Evolutionary conservation across 2,113 vertebrate species (phyloP).

Genomic region (Otis tarda): DNA sequence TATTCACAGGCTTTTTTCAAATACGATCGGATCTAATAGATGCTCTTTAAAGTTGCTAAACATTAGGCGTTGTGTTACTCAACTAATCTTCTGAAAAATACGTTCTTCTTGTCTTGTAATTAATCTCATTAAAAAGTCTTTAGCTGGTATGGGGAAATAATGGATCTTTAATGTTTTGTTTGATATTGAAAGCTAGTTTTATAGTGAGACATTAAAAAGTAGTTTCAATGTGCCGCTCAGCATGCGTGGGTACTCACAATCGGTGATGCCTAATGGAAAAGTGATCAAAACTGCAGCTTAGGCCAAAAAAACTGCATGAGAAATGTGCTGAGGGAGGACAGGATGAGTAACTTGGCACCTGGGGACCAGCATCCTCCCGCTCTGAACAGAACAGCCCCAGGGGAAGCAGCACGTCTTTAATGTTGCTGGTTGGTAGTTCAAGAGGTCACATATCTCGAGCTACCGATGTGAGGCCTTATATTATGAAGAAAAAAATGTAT

Average conservation of each 20-base stretch:
- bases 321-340: neutral
- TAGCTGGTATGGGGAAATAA: conserved; percentile 63
- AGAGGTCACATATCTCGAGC: neutral
- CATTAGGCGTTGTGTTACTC: conserved; percentile 13
- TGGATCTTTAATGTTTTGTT: conserved; percentile 72
- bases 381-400: neutral
- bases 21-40: conserved; percentile 25
- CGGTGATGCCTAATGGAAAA: conserved; percentile 11
- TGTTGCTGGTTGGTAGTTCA: neutral
- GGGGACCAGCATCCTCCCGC: neutral
- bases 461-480: neutral
- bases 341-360: neutral
- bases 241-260: neutral
- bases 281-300: conserved; percentile 5
- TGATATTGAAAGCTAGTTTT: conserved; percentile 67
- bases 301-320: neutral
- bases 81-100: conserved; percentile 47
- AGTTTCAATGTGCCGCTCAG: conserved; percentile 47
- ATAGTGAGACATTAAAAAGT: conserved; percentile 60
- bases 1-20: neutral
- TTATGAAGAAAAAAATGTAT: neutral
- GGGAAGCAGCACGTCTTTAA: neutral
- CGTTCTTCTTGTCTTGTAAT: conserved; percentile 48
- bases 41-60: conserved; percentile 45
- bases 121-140: conserved; percentile 71